Evolutionary conservation across 1,140 invertebrate genomes (phyloP).

Genomic region (Polypedilum vanderplanki): DNA sequence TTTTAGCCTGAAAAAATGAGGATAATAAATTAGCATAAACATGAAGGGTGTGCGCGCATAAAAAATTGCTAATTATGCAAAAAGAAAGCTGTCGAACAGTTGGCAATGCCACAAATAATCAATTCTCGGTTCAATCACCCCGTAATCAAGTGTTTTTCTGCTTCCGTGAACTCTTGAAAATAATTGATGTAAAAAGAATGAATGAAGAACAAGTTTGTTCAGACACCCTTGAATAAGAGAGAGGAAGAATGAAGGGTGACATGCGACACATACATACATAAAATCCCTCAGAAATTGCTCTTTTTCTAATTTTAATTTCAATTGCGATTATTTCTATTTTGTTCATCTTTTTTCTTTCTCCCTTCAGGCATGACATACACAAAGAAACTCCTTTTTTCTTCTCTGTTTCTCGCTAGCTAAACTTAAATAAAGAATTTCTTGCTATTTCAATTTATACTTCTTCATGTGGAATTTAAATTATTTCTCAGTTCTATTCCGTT

Average conservation of each 20-base stretch:
- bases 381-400: not conserved
- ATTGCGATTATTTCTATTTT: slow-evolving; percentile 1
- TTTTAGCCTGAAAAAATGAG: not conserved
- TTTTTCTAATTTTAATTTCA: slow-evolving; percentile 24
- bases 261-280: not conserved
- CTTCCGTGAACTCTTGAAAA: slow-evolving; percentile 10
- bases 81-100: not conserved
- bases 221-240: not conserved
- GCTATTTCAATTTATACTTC: not conserved
- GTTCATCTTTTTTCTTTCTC: not conserved
- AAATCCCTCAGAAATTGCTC: slow-evolving; percentile 4
- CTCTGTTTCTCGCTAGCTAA: not conserved
- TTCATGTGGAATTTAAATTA: not conserved
- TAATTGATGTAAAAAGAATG: not conserved
- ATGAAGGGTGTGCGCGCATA: not conserved
- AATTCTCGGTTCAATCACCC: slow-evolving; percentile 7
- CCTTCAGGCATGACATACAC: not conserved
- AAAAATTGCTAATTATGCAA: slow-evolving; percentile 20
- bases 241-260: not conserved
- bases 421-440: too few relatives aligned
- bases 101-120: not conserved
- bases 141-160: slow-evolving; percentile 11
- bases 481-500: slow-evolving; percentile 7
- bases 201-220: not conserved
- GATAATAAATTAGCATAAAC: not conserved